A percentile compares a stretch with the other conserved stretches of the same genome.
Conservation (phyloP, 2,113 vertebrate species). For the Neopipo cinnamomea region DNA sequence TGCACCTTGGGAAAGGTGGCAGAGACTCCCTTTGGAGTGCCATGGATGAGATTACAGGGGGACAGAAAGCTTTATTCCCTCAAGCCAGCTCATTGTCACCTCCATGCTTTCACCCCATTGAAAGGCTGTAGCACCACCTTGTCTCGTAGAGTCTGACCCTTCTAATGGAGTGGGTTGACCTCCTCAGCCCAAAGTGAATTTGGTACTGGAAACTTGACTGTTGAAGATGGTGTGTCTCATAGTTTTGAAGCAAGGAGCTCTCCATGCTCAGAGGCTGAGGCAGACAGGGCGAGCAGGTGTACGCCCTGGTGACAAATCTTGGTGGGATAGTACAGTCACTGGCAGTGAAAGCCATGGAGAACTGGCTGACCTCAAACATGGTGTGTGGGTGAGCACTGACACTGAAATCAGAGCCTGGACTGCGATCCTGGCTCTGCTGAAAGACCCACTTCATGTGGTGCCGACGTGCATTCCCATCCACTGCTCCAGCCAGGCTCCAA, state of each 20-base stretch:
- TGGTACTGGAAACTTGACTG: not conserved
- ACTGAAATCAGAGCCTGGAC: not conserved
- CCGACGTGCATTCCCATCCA: fast-evolving
- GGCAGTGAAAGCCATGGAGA: not conserved
- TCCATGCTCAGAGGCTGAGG: fast-evolving
- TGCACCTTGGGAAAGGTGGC: not conserved
- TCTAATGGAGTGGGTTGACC: not conserved
- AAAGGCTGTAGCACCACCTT: not conserved
- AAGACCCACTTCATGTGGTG: not conserved
- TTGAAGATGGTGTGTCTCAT: fast-evolving
- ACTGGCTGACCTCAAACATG: not conserved
- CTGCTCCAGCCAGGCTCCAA: fast-evolving
- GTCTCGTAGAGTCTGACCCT: not conserved
- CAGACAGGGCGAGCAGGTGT: not conserved
- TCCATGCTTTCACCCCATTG: not conserved
- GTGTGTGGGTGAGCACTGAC: not conserved
- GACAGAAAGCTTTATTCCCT: not conserved
- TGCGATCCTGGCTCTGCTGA: not conserved
- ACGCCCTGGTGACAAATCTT: not conserved
- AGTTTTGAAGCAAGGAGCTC: not conserved
- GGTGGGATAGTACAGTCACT: not conserved
- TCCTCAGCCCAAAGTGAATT: not conserved
- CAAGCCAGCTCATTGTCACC: fast-evolving
- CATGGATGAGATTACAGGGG: not conserved
- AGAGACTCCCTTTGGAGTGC: not conserved